Conservation (phyloP, 2,797 vertebrate species). For the Acanthurus tractus region DNA sequence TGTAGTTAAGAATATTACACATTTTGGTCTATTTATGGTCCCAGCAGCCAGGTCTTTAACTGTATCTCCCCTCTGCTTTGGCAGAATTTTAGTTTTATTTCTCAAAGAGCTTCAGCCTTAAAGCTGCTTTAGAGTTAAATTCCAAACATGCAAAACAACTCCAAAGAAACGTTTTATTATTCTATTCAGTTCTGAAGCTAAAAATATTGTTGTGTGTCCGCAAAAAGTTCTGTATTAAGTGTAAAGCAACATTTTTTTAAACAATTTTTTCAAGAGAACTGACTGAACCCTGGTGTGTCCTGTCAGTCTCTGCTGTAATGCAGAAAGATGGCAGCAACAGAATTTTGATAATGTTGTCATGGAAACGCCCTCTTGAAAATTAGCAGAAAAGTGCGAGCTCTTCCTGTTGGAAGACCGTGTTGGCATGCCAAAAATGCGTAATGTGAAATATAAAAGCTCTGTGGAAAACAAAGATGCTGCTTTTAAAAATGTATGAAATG, state of each 20-base stretch:
- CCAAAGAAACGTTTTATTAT: conserved; percentile 9
- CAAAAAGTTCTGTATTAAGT: conserved; percentile 3
- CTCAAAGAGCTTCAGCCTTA: conserved; percentile 32
- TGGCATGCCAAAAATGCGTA: conserved; percentile 31
- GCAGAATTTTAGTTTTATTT: conserved; percentile 52
- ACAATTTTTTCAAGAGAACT: conserved; percentile 21
- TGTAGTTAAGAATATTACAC: conserved; percentile 58
- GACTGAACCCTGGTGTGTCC: conserved; percentile 28
- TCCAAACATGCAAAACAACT: conserved; percentile 21
- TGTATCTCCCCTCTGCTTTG: conserved; percentile 40
- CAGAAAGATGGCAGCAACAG: conserved; percentile 36
- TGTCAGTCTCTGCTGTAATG: conserved; percentile 33
- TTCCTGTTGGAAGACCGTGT: conserved; percentile 26
- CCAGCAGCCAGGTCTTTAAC: conserved; percentile 39
- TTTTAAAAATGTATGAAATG: conserved; percentile 40
- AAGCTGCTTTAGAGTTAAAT: conserved; percentile 54
- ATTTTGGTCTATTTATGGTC: conserved; percentile 62
- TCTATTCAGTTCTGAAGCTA: not conserved
- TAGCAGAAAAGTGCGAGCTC: conserved; percentile 25
- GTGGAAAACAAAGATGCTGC: not conserved
- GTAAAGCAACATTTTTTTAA: conserved; percentile 3
- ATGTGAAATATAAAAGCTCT: conserved; percentile 11
- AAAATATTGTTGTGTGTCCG: conserved; percentile 11
- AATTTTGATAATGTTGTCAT: conserved; percentile 63
- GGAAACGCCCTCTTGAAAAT: conserved; percentile 56